A percentile compares a stretch with the other conserved stretches of the same genome.
These are phyloP conservation scores for Scaptomyza pallida DNA, from an alignment of 1,140 invertebrate species.

Conservation along the genomic window DNA sequence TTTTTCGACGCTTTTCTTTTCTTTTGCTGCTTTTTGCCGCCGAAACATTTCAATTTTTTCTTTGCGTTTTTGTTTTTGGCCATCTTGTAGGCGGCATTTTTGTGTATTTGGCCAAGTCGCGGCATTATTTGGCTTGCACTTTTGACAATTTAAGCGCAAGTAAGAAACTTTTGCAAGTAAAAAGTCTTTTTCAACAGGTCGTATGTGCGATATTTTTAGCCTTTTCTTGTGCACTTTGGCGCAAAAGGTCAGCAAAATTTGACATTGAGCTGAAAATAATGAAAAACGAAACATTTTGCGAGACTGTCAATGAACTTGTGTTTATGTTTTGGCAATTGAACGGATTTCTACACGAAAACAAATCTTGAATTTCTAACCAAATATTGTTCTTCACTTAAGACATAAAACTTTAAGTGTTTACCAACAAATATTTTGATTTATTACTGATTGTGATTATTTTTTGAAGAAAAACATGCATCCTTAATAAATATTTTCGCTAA, in stretches of 20 bases:
- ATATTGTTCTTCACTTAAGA: background rate
- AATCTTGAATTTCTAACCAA: background rate
- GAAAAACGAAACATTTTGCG: background rate
- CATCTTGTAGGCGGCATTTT: slow-evolving; percentile 64
- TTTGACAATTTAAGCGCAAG: slow-evolving; percentile 37
- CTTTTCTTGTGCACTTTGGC: slow-evolving; percentile 24
- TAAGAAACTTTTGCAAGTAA: slow-evolving; percentile 28
- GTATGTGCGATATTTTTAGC: slow-evolving; percentile 49
- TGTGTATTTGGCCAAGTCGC: slow-evolving; percentile 21
- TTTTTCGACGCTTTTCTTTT: slow-evolving; percentile 55
- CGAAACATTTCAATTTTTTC: slow-evolving; percentile 11
- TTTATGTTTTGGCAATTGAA: slow-evolving; percentile 7
- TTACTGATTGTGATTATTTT: too few species aligned
- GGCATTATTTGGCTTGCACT: slow-evolving; percentile 55
- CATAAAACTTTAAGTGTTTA: too few species aligned
- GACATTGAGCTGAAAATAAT: slow-evolving; percentile 25
- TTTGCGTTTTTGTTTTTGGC: slow-evolving; percentile 3
- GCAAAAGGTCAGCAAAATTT: slow-evolving; percentile 36
- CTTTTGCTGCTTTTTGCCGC: slow-evolving; percentile 4
- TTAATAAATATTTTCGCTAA: too few species aligned
- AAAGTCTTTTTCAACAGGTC: slow-evolving; percentile 68
- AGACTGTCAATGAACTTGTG: slow-evolving; percentile 35
- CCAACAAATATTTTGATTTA: too few species aligned
- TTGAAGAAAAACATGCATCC: too few species aligned
- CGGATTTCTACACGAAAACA: background rate